Conservation (phyloP, 2,888 invertebrate genomes). For the Diaprepes abbreviatus region DNA sequence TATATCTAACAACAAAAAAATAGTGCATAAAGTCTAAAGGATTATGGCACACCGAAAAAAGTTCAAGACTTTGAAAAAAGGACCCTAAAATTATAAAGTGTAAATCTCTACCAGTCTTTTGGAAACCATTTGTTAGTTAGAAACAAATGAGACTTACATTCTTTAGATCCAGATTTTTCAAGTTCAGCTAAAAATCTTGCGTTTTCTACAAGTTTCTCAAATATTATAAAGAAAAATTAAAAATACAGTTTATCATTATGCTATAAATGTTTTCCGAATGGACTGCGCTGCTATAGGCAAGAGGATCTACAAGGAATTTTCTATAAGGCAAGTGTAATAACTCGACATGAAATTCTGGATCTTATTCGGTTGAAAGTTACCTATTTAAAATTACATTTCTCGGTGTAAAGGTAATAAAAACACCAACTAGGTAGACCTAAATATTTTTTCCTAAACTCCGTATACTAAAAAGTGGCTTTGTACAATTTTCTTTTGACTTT, state of each 20-base stretch:
- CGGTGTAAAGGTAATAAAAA: conserved; percentile 58
- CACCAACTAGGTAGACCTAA: conserved; percentile 56
- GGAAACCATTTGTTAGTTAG: conserved; percentile 52
- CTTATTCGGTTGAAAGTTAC: not conserved
- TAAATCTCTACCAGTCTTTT: conserved; percentile 58
- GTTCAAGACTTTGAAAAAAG: not conserved
- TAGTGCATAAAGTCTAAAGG: conserved; percentile 5
- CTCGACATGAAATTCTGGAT: conserved; percentile 1
- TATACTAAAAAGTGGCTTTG: conserved; percentile 61
- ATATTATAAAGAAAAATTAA: too few species aligned
- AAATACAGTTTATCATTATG: too few species aligned
- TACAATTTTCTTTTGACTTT: conserved; percentile 56
- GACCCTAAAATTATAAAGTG: conserved; percentile 3
- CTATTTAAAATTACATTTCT: conserved; percentile 42
- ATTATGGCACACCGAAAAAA: conserved; percentile 33
- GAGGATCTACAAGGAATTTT: too few species aligned
- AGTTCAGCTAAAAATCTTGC: conserved; percentile 11
- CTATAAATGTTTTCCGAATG: too few species aligned
- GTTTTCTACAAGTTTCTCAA: not conserved
- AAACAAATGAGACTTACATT: conserved; percentile 54
- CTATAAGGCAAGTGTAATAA: not conserved
- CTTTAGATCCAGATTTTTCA: not conserved
- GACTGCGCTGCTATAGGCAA: too few species aligned
- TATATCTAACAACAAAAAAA: not conserved
- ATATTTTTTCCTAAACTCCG: conserved; percentile 53